Evolutionary conservation across 2,113 vertebrate genomes (phyloP), one percentile per base, ranked within the genome.

Genomic region (Scartelaos histophorus): DNA sequence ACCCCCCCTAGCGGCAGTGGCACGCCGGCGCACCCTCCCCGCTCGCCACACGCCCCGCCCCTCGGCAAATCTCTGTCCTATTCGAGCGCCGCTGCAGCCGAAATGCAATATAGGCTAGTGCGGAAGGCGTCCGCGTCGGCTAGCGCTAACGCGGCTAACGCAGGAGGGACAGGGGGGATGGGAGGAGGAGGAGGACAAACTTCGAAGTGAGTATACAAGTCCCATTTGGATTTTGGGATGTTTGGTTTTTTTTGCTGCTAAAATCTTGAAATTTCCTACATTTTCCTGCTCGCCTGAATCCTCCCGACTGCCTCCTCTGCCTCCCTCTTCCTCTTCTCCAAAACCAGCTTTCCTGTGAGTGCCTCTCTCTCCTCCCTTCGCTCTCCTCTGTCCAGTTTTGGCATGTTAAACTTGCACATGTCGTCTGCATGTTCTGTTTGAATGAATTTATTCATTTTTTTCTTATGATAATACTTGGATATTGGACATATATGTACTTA

Each of bases 11-110:
- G 51, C 17, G 51, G 51, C 51, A 19, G 51, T 10, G 51, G 17
- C 46, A 84, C 82, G 0, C 79, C 85, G 6, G 56, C 22, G 21
- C 91, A 90, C 21, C 87, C 92, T 2, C 86, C 88, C 13, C 91
- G 79, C 51, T 82, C 90, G 1, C 85, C 91, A 0, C 92, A 93
- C 69, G 87, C 93, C 54, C 92, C 95, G 0, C 95, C 95, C 47
- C 79, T 96, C 75, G 96, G 96, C 73, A 95, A 97, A 90, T 96
- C 96, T 0, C 83, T 96, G 65, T 97, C 96, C 21, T 96, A 98
- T 85, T 96, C 96, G 51, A 96, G 96, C 0, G 93, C 93, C 34
- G 83, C 94, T 4, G 94, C 94, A 0, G 90, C 95, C 0, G 94
- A 94, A 73, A 88, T 95, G 94, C 80, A 95, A 90, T 94, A 94